Evolutionary conservation across 2,888 invertebrate species (phyloP), one percentile per base, ranked within the genome.

Genomic region (Harpalus rubripes): DNA sequence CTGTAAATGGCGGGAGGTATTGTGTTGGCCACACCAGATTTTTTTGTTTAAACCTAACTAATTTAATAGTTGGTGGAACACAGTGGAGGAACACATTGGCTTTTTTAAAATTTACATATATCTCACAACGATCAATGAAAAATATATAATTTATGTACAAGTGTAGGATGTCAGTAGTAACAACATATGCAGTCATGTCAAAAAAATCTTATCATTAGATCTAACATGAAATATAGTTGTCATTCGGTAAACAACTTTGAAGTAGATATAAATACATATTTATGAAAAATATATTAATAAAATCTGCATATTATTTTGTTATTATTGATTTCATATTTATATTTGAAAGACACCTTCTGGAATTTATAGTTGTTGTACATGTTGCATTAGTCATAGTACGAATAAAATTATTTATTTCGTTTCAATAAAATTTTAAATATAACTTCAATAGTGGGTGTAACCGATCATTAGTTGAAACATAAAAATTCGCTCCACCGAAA

Each of bases 401-500:
- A 56, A 56, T 56, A 59, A 59, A 15, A 15, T 59, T 52, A 52
- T 52, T 52, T 52, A 52, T 12, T 10, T 52, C 10, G 44, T 52
- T 52, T 12, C 7, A 59, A 59, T 59, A 4, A 59, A 59, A 16
- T 32, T 1, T 1, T 32, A 32, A 32, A 32, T 5, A 59, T 15
- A 6, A 59, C 3, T 15, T 39, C 7, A 68, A 39, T 0, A 2
- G 68, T 68, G 39, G 68, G 68, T 68, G 68, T 2, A 68, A 39
- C 26, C 32, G 15, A 26, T 68, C n/a, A 68, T 68, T 68, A 68
- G 68, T 39, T 7, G 5, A 32, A 22, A 32, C 39, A 15, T 15
- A 32, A 68, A 68, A 68, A 68, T 68, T 68, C 4, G 32, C 41
- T 68, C 68, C 39, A 68, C 68, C 68, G 68, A 68, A 68, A 15